A percentile compares a stretch with the other conserved stretches of the same genome.
Evolutionary conservation across 2,797 vertebrate genomes (phyloP).

Genomic region (Schizopygopsis malacanthus): DNA sequence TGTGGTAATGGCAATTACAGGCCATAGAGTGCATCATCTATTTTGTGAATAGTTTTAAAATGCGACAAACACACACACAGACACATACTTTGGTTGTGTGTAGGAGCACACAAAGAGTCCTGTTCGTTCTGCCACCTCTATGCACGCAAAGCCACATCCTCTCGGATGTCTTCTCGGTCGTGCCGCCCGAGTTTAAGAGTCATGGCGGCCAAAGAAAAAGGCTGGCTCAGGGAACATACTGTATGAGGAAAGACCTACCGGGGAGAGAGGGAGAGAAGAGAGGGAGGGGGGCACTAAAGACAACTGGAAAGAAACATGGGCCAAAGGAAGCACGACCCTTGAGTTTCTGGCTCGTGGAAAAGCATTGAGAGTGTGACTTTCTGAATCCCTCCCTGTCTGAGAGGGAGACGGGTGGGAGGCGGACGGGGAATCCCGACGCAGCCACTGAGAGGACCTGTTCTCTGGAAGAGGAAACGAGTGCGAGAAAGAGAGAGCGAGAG

Average conservation of each 20-base stretch:
- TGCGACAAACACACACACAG: not conserved
- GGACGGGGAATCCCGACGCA: slow-evolving; percentile 55
- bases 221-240: slow-evolving; percentile 39
- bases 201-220: slow-evolving; percentile 52
- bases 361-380: slow-evolving; percentile 48
- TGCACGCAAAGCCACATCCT: slow-evolving; percentile 58
- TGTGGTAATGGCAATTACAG: slow-evolving; percentile 45
- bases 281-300: slow-evolving; percentile 44
- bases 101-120: slow-evolving; percentile 48
- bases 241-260: slow-evolving; percentile 53
- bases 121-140: slow-evolving; percentile 4
- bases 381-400: slow-evolving; percentile 56
- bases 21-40: slow-evolving; percentile 16
- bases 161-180: slow-evolving; percentile 58
- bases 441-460: slow-evolving; percentile 55
- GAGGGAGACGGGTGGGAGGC: slow-evolving; percentile 25
- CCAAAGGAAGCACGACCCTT: slow-evolving; percentile 58
- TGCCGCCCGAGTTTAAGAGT: slow-evolving; percentile 51
- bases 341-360: slow-evolving; percentile 48
- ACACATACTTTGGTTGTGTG: not conserved
- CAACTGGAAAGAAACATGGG: slow-evolving; percentile 52
- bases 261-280: slow-evolving; percentile 24
- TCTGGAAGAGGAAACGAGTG: slow-evolving; percentile 51
- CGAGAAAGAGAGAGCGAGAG: not conserved
- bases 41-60: slow-evolving; percentile 30